Evolutionary conservation across 2,113 vertebrate genomes (phyloP), one percentile per base, ranked within the genome.

Genomic region (Dendrocopos noguchii): DNA sequence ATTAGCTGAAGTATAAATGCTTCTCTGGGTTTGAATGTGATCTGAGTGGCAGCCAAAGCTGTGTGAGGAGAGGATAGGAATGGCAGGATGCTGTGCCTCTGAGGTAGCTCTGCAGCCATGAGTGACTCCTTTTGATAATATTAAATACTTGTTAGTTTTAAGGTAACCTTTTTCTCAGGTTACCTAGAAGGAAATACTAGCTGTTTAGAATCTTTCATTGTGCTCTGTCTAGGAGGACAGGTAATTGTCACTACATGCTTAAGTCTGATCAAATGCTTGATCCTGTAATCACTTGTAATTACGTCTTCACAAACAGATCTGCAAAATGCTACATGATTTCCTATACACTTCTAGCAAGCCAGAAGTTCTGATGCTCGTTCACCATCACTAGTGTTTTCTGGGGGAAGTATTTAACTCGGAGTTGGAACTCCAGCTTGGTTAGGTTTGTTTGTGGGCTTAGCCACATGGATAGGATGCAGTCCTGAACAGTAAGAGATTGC

Each of bases 31-130:
- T 82, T 44, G 7, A 44, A 14, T 4, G 25, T 5, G 21, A 24
- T 19, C 17, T 21, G 65, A 21, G 28, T 28, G 24, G 53, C 53
- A 39, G 52, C 17, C 10, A 4, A 33, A 57, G 27, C 15, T 46
- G 20, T 18, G 33, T 16, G 83, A 34, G 39, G 55, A 47, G 9
- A 60, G 21, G 15, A 7, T 6, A 11, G 42, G 18, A 18, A 11
- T 13, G 46, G 11, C 36, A 39, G 63, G 7, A 9, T 57, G 46
- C 44, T 4, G 9, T 6, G 42, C 31, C 52, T 73, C 15, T 14
- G 10, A 46, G 33, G 0, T 2, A 28, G 15, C 10, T 50, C 42
- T 59, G n/a, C 59, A 73, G 71, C 66, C 0, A 0, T 21, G n/a
- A 52, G 12, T 4, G 1, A 2, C 55, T 31, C 55, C 22, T 29